Evolutionary conservation across 2,888 invertebrate genomes (phyloP).

Genomic region (Unio pictorum): DNA sequence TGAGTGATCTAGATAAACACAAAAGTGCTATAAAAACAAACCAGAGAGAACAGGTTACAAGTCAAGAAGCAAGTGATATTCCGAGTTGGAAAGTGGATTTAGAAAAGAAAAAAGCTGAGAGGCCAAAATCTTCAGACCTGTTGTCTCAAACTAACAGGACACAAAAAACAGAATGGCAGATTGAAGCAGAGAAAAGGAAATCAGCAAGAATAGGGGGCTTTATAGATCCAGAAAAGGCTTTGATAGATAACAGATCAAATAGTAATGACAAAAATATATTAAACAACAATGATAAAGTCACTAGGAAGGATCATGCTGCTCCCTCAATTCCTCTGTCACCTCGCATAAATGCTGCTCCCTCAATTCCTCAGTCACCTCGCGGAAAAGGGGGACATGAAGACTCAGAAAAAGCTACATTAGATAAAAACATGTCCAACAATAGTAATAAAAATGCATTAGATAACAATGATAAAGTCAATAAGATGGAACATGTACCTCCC

Average conservation of each 20-base stretch:
- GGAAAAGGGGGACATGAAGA: not conserved
- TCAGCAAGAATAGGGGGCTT: constrained; percentile 50
- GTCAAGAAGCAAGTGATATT: constrained; percentile 22
- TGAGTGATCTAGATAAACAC: too few species aligned
- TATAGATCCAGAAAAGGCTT: constrained; percentile 51
- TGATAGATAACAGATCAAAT: constrained; percentile 2
- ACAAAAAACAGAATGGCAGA: constrained; percentile 56
- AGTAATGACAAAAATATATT: constrained; percentile 1
- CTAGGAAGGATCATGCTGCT: not conserved
- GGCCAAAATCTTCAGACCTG: constrained; percentile 45
- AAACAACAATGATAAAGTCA: constrained; percentile 1
- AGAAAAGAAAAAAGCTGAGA: constrained; percentile 26
- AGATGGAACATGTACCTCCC: not conserved
- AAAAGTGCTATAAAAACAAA: too few species aligned
- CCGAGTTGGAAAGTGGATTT: constrained; percentile 46
- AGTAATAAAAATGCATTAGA: constrained; percentile 1
- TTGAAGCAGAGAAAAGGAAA: constrained; percentile 59
- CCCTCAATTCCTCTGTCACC: not conserved
- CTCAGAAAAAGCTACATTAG: not conserved
- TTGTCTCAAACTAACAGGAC: constrained; percentile 15
- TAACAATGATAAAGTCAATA: not conserved
- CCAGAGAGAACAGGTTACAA: constrained; percentile 12
- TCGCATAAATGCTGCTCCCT: too few species aligned
- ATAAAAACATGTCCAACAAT: not conserved
- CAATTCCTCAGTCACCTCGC: not conserved